Conservation (phyloP, 2,113 vertebrate species). For the Rhodinocichla rosea region DNA sequence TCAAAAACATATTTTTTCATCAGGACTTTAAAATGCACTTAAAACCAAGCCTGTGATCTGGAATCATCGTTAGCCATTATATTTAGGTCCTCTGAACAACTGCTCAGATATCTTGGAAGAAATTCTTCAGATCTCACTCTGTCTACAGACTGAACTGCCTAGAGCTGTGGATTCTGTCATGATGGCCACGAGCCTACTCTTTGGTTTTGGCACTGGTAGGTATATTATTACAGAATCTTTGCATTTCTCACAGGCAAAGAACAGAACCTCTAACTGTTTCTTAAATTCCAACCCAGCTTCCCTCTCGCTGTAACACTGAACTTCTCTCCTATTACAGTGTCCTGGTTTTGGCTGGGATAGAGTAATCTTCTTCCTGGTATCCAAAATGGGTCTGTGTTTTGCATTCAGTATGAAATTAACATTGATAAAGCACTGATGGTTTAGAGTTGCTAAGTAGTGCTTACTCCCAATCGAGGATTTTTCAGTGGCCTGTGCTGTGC, state of each 20-base stretch:
- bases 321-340: not conserved
- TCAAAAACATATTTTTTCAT: not conserved
- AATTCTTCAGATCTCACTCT: not conserved
- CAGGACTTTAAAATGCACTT: not conserved
- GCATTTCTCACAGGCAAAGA: not conserved
- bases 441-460: not conserved
- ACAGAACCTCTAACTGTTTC: not conserved
- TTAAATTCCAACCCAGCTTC: not conserved
- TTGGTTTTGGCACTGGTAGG: not conserved
- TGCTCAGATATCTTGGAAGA: not conserved
- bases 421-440: not conserved
- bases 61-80: not conserved
- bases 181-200: not conserved
- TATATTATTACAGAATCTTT: not conserved
- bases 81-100: not conserved
- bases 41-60: not conserved
- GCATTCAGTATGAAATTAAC: not conserved
- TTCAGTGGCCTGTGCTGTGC: not conserved
- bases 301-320: not conserved
- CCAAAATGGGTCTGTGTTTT: not conserved
- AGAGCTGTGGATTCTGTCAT: not conserved
- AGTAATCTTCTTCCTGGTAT: not conserved
- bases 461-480: not conserved
- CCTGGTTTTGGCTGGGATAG: not conserved
- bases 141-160: not conserved